phyloP scores from a whole-genome alignment of 1,140 invertebrate genomes.

The Drosophila mayri region DNA sequence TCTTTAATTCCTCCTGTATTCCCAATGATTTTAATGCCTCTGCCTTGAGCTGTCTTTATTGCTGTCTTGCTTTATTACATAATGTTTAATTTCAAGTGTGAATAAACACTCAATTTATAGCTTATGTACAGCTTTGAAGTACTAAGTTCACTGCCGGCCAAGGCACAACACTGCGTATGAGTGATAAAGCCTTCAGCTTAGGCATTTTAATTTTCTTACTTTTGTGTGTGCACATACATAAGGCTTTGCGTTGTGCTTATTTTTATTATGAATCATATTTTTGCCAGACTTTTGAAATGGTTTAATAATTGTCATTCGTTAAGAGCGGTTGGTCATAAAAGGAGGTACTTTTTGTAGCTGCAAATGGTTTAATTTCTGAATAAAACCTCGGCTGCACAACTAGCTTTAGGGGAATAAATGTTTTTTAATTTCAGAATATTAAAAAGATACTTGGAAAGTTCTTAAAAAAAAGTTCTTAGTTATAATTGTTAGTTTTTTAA shows the following conservation, averaged over 20 bases:
- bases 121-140: neutral
- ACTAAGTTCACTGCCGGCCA: conserved; percentile 11
- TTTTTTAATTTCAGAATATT: no score
- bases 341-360: neutral
- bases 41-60: neutral
- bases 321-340: neutral
- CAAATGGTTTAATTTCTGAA: neutral
- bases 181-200: conserved; percentile 19
- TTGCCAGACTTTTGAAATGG: neutral
- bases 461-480: neutral
- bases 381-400: neutral
- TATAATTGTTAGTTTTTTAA: conserved; percentile 11
- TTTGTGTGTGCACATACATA: neutral
- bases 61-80: neutral
- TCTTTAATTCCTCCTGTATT: neutral
- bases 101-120: neutral
- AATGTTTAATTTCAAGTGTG: neutral
- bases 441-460: neutral
- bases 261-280: neutral
- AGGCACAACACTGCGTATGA: conserved; percentile 6
- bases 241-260: neutral
- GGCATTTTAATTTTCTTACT: neutral
- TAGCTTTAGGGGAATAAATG: neutral
- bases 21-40: neutral
- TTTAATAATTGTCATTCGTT: neutral